Evolutionary conservation across 2,888 invertebrate genomes (phyloP), one percentile per base, ranked within the genome.

Genomic region (Brachynemurus nebulosus): DNA sequence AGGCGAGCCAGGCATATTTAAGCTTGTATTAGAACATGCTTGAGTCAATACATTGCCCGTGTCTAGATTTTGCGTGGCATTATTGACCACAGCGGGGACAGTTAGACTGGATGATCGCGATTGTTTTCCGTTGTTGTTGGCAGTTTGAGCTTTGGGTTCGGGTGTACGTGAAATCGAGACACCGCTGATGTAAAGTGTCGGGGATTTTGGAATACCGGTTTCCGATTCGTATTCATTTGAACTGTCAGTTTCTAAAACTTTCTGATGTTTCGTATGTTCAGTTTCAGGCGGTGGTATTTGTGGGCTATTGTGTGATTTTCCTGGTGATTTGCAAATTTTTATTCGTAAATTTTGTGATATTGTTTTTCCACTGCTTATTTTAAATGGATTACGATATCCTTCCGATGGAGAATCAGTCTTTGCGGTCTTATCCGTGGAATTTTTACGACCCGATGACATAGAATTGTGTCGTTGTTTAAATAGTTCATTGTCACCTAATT

Each of bases 161-260:
- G 70, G 67, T 6, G 70, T 70, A 18, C 72, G 60, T 27, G 68
- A 70, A 50, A 72, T 72, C n/a, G 71, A 70, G 8, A 72, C 71
- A 18, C 72, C 72, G 18, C 70, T 70, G 47, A 72, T 72, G 54
- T 69, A 71, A n/a, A 72, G 56, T 1, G 72, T 72, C 8, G 72
- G 71, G 3, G 70, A 70, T 53, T 69, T 69, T 9, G 71, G 71
- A 38, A 71, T 70, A 3, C 71, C 72, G 1, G 70, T 71, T 54
- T 71, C 71, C n/a, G 70, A 69, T 58, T 71, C 71, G 54, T 69
- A 70, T 52, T 71, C 70, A 51, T 69, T 68, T 7, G 67, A 67
- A 53, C 68, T 68, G 49, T 69, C 68, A 1, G 68, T 68, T 54
- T 68, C 69, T 40, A 69, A 50, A 11, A 59, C 53, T 43, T 59